Conservation (phyloP, 35 echinoderm and acorn worm genomes). For the Heliocidaris tuberculata region DNA sequence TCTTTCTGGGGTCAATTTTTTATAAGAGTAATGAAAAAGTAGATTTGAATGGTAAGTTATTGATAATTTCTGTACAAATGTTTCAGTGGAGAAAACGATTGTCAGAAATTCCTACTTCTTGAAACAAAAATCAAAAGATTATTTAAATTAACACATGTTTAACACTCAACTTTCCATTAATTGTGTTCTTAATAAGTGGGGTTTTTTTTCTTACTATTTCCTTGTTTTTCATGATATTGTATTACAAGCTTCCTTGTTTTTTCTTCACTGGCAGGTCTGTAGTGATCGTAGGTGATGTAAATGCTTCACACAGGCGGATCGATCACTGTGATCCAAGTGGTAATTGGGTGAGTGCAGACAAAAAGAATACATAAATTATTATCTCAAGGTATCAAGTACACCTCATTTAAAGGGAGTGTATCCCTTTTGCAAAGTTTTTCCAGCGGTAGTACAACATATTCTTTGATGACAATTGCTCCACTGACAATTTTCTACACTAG, state of each 20-base stretch:
- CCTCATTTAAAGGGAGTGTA: no score
- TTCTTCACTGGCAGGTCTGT: constrained; percentile 66
- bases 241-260: neutral
- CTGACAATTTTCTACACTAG: no score
- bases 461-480: no score
- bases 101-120: no score
- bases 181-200: neutral
- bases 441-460: no score
- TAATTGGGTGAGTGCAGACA: neutral
- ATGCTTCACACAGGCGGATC: constrained; percentile 78
- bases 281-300: constrained; percentile 83
- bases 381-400: no score
- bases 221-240: constrained; percentile 8
- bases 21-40: no score
- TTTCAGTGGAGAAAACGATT: no score
- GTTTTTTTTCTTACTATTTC: neutral
- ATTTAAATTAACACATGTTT: neutral
- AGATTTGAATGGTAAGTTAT: no score
- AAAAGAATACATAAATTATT: neutral
- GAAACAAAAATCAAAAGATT: neutral
- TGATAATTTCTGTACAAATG: no score
- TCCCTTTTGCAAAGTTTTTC: no score
- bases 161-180: neutral
- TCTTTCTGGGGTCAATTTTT: no score
- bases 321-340: constrained; percentile 87